Conservation (phyloP, 1,140 invertebrate genomes). For the Drosophila rufa region DNA sequence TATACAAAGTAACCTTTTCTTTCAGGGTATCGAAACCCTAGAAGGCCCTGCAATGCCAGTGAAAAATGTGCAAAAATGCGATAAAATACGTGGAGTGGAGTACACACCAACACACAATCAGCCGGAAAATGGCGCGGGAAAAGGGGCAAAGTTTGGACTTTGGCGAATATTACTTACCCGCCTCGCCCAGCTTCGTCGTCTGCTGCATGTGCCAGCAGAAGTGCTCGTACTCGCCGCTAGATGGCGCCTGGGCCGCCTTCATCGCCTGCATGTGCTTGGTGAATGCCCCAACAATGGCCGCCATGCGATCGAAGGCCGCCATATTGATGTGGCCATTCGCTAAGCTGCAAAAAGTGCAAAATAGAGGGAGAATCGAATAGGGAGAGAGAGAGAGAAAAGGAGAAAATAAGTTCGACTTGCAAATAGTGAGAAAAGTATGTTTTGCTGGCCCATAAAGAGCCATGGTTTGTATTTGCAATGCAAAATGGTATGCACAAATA, state of each 20-base stretch:
- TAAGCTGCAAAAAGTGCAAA: conserved; percentile 56
- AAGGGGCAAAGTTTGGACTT: conserved; percentile 22
- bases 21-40: conserved; percentile 19
- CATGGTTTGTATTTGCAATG: conserved; percentile 19
- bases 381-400: background rate
- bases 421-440: conserved; percentile 18
- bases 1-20: background rate
- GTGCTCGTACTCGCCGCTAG: conserved; percentile 75
- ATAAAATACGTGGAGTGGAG: conserved; percentile 38
- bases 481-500: conserved; percentile 12
- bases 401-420: conserved; percentile 10
- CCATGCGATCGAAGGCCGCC: conserved; percentile 83
- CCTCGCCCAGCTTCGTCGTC: conserved; percentile 72
- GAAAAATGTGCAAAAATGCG: conserved; percentile 54
- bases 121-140: background rate
- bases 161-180: conserved; percentile 69
- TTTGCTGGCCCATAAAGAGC: conserved; percentile 26
- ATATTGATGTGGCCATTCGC: conserved; percentile 85
- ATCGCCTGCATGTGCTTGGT: conserved; percentile 81
- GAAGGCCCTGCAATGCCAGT: conserved; percentile 11
- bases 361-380: background rate
- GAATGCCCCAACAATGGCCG: conserved; percentile 82
- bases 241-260: conserved; percentile 54
- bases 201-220: conserved; percentile 79
- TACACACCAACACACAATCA: background rate